Percentiles rank a stretch among this genome's conserved stretches.
phyloP scores from a whole-genome alignment of 2,797 vertebrate genomes.

The Poecilia velifera region DNA sequence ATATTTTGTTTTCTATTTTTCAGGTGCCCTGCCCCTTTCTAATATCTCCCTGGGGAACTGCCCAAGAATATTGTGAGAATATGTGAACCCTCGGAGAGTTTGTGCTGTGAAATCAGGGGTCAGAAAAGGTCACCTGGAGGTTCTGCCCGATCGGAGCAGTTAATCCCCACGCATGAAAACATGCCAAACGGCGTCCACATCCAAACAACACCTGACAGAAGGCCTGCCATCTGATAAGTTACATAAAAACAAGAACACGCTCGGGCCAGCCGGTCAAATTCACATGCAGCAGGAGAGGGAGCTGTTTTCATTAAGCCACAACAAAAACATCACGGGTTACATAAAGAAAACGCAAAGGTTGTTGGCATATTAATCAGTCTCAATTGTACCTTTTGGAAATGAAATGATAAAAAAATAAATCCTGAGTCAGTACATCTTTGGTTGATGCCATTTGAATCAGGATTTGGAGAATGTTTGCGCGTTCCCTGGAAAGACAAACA shows the following conservation, averaged over 20 bases:
- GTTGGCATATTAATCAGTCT: background rate
- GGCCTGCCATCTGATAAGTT: constrained; percentile 21
- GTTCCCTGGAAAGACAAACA: background rate
- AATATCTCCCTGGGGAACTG: no score
- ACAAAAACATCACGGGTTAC: background rate
- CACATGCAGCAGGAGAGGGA: background rate
- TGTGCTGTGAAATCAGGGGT: constrained; percentile 3
- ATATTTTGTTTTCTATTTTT: no score
- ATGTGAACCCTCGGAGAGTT: background rate
- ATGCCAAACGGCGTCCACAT: constrained; percentile 10
- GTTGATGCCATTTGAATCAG: background rate
- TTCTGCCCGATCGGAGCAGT: constrained; percentile 28
- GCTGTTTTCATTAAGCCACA: background rate
- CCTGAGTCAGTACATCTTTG: background rate
- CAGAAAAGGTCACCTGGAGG: background rate
- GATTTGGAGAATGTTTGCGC: background rate
- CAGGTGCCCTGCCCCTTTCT: no score
- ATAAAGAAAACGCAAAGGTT: background rate
- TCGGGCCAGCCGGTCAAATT: background rate
- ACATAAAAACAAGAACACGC: constrained; percentile 38
- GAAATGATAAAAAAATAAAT: background rate
- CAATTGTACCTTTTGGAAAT: background rate
- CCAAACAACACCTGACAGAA: constrained; percentile 1
- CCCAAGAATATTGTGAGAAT: background rate
- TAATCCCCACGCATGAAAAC: constrained; percentile 39